Base-by-base conservation (phyloP, 1,140 invertebrate genomes). In the Brachionus angularis region DNA sequence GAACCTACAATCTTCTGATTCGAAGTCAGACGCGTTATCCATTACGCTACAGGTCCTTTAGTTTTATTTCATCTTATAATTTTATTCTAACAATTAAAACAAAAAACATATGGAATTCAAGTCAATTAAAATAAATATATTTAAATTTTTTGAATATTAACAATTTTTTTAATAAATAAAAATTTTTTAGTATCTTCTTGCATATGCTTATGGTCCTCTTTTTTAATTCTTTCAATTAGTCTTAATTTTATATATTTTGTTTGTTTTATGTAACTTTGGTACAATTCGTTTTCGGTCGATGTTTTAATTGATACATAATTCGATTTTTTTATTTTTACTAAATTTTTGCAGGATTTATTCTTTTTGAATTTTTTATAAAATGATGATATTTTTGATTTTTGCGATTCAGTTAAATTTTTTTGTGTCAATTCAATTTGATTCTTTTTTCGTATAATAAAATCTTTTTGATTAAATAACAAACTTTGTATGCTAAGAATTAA, bases 11-110 rank as follows among this genome's bases (percentile, higher is more conserved):
- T 89, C 88, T 89, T 89, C 88, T 88, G 88, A 90, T 89, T 86
- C 88, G 88, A 89, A 90, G 88, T 89, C 88, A 87, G 87, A 89
- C 87, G 88, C 88, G 88, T 89, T 89, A 88, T 89, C 88, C 88
- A 88, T 89, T 89, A 88, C 87, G 88, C 88, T 88, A 89, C 87
- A 75, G 72, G 79, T 77, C 75, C 76, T 33, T n/a, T 39, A 16
- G 12, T 36, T 34, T 58, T 67, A 36, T 29, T 34, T 42, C 25
- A 14, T 47, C 18, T 16, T 39, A 46, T 8, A 49, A 46, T 21
- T 46, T 50, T 27, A 25, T 23, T 49, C 29, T 72, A 14, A 7
- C 10, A 7, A 14, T 42, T 7, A 3, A 14, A 14, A 42, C 10
- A 33, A 18, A 1, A 3, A 3, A 34, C 10, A 16, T 36, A n/a